Conservation (phyloP, 2,797 vertebrate genomes). For the Loris lydekkerianus region DNA sequence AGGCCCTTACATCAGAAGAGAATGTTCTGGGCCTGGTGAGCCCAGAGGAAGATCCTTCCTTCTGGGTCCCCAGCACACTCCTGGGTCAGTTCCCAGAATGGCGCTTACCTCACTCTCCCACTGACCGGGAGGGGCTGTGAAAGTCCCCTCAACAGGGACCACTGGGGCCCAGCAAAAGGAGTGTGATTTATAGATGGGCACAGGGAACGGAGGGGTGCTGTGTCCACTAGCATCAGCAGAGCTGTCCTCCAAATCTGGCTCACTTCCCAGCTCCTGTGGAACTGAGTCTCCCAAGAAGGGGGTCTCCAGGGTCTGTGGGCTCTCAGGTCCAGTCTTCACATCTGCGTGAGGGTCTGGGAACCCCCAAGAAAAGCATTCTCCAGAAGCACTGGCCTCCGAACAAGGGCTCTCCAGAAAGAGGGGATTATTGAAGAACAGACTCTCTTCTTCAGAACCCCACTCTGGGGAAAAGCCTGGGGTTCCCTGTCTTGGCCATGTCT, state of each 20-base stretch:
- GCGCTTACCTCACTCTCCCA: slow-evolving; percentile 5
- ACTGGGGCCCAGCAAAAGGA: slow-evolving; percentile 21
- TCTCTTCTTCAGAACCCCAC: slow-evolving; percentile 81
- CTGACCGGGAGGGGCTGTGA: background rate
- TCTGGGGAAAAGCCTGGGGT: slow-evolving; percentile 55
- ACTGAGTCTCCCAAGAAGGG: fast-evolving
- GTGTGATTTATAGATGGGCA: slow-evolving; percentile 75
- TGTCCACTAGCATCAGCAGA: background rate
- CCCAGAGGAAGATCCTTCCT: background rate
- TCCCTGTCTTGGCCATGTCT: background rate
- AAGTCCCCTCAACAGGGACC: background rate
- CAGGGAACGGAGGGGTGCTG: background rate
- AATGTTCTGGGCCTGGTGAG: background rate
- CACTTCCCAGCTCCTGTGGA: background rate
- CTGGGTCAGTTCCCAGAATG: background rate
- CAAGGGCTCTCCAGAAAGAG: slow-evolving; percentile 82
- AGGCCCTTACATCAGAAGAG: background rate
- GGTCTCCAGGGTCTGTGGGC: background rate
- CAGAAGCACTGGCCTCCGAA: background rate
- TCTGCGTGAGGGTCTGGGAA: background rate
- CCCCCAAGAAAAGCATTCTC: slow-evolving; percentile 46
- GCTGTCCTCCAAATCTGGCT: background rate
- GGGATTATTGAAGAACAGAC: slow-evolving; percentile 85
- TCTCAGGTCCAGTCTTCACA: background rate
- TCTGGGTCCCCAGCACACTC: background rate